phyloP scores from a whole-genome alignment of 2,888 invertebrate species.

The Tromatobia lineatoria region DNA sequence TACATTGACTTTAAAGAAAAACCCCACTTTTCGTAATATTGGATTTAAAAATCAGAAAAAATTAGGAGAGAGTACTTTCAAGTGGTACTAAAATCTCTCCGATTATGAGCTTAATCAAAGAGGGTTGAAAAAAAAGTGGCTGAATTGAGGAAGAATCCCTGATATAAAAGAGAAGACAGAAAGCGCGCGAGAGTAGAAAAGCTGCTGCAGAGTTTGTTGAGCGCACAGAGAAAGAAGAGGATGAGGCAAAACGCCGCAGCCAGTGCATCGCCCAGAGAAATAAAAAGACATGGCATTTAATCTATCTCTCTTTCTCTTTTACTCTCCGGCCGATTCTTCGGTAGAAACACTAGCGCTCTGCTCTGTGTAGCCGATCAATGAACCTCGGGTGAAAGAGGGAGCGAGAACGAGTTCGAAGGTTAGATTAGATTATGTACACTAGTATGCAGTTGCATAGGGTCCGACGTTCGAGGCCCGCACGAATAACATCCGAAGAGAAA shows the following conservation, averaged over 20 bases:
- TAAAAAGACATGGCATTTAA: constrained; percentile 33
- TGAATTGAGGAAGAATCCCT: no score
- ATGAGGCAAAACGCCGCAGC: constrained; percentile 40
- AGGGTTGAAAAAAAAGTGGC: no score
- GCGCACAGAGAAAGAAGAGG: not conserved
- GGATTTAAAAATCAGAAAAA: no score
- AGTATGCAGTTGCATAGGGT: constrained; percentile 1
- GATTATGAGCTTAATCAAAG: no score
- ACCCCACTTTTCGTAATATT: no score
- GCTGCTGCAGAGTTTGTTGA: constrained; percentile 1
- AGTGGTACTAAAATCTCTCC: no score
- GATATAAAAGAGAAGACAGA: no score
- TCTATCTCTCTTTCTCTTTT: constrained; percentile 25
- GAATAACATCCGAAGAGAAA: not conserved
- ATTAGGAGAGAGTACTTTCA: no score
- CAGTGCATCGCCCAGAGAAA: constrained; percentile 18
- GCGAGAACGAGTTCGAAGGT: constrained; percentile 46
- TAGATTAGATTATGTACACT: constrained; percentile 35
- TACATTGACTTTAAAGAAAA: no score
- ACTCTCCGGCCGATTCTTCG: not conserved
- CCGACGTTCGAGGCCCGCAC: not conserved
- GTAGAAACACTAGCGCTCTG: not conserved
- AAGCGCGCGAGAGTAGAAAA: not conserved
- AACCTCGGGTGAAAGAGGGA: constrained; percentile 42
- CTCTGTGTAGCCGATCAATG: constrained; percentile 24